Base-by-base conservation (phyloP, 2,888 invertebrate genomes). In the Cataglyphis albicans region DNA sequence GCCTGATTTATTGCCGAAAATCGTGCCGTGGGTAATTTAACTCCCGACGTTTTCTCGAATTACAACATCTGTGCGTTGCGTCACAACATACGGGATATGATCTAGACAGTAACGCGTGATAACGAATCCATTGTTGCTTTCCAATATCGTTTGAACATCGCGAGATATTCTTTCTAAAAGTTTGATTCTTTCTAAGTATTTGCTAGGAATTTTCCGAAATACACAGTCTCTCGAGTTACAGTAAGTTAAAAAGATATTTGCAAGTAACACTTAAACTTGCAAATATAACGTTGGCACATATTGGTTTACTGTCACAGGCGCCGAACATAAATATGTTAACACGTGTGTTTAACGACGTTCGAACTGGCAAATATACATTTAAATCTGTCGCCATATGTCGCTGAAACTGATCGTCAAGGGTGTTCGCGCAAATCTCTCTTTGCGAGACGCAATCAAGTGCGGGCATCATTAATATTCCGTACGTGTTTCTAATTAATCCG, bases 31-130 rank as follows among this genome's bases (percentile, higher is more conserved):
- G n/a, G 72, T 85, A 87, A 87, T 87, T 87, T 83, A 87, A 52
- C 68, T 70, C 84, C 35, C 81, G 87, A 78, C 85, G 65, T 84
- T 87, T 85, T 87, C 87, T 68, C 52, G 76, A 84, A 87, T 87
- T 87, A 81, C 87, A 84, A 83, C 85, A 87, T 87, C 85, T 85
- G 87, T 73, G 73, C 80, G 81, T 81, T 75, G 82, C 81, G 65
- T 80, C 75, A 81, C 85, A 67, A 75, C 64, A 15, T 35, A 44
- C 10, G 35, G 74, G 68, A 82, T 80, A 82, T n/a, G n/a, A 12
- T 12, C 15, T 12, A 81, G 84, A 68, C 81, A 38, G 75, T 35
- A 35, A 35, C 21, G 25, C 6, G 18, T 48, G 15, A 18, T 18
- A 63, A 18, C 12, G 29, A 38, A 52, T 75, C 38, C 38, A 10